A percentile compares a stretch with the other conserved stretches of the same genome.
Evolutionary conservation across 2,888 invertebrate genomes (phyloP).

Genomic region (Octonoba sinensis): DNA sequence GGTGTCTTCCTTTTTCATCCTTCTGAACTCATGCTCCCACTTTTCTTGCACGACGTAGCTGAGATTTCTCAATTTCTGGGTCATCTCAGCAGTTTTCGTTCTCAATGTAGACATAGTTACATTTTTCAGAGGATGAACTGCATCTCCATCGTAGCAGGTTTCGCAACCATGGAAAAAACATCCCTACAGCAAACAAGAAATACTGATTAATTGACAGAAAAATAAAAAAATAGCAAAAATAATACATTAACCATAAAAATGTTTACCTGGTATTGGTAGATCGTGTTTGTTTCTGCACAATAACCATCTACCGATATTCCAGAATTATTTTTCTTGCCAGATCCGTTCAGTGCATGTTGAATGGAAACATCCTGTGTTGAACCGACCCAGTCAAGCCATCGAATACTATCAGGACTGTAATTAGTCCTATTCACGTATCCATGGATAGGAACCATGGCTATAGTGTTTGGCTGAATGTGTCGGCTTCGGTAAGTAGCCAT

Average conservation of each 20-base stretch:
- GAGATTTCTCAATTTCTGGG: too few relatives aligned
- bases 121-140: too few relatives aligned
- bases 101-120: too few relatives aligned
- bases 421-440: neutral
- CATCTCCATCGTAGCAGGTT: too few relatives aligned
- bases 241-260: too few relatives aligned
- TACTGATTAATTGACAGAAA: neutral
- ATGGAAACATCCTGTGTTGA: neutral
- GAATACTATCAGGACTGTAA: slow-evolving; percentile 9
- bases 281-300: neutral
- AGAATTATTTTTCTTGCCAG: neutral
- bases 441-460: neutral
- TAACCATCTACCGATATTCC: slow-evolving; percentile 24
- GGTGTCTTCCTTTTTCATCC: too few relatives aligned
- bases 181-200: neutral
- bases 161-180: too few relatives aligned
- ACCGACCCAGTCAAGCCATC: slow-evolving; percentile 17
- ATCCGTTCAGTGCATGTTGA: slow-evolving; percentile 2
- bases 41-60: too few relatives aligned
- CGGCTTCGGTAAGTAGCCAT: slow-evolving; percentile 16
- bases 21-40: too few relatives aligned
- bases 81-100: too few relatives aligned
- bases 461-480: slow-evolving; percentile 14
- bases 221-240: too few relatives aligned
- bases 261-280: neutral